These are phyloP conservation scores for Caenorhabditis imperialis DNA, from an alignment of 2,888 invertebrate genomes.

Conservation along the genomic window DNA sequence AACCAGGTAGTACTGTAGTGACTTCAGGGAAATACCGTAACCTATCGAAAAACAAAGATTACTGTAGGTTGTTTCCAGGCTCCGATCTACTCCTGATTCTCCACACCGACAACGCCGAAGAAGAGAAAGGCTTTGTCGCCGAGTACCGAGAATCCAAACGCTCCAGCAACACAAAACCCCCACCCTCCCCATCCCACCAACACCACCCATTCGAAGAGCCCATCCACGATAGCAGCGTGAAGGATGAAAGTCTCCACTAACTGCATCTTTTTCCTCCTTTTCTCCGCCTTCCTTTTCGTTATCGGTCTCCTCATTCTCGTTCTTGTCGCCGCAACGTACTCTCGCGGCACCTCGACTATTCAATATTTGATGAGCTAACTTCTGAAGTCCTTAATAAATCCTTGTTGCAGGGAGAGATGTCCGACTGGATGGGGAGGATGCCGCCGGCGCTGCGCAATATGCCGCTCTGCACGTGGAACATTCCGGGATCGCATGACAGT, in stretches of 20 bases:
- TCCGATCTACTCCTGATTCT: conserved; percentile 63
- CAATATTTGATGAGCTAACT: too few species aligned
- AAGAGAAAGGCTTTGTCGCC: conserved; percentile 74
- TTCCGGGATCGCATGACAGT: conserved; percentile 67
- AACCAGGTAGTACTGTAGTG: too few species aligned
- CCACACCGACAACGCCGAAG: conserved; percentile 73
- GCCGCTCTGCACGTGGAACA: conserved; percentile 50
- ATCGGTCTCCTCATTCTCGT: background rate
- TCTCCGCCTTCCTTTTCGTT: conserved; percentile 3
- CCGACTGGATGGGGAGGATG: conserved; percentile 63
- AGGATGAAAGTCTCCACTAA: background rate
- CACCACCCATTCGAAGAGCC: conserved; percentile 46
- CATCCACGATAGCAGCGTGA: conserved; percentile 42
- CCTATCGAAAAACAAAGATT: too few species aligned
- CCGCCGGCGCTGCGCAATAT: conserved; percentile 38
- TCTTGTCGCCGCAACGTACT: background rate
- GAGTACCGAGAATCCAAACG: conserved; percentile 65
- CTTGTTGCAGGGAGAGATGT: conserved; percentile 10
- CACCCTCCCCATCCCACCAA: conserved; percentile 7
- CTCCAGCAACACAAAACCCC: conserved; percentile 20
- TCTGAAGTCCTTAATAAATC: too few species aligned
- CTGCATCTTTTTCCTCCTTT: background rate
- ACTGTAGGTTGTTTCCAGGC: too few species aligned
- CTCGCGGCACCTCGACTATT: too few species aligned
- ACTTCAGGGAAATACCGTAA: too few species aligned